These are phyloP conservation scores for Heliconius melpomene DNA, from an alignment of 1,140 invertebrate species.

Conservation along the genomic window DNA sequence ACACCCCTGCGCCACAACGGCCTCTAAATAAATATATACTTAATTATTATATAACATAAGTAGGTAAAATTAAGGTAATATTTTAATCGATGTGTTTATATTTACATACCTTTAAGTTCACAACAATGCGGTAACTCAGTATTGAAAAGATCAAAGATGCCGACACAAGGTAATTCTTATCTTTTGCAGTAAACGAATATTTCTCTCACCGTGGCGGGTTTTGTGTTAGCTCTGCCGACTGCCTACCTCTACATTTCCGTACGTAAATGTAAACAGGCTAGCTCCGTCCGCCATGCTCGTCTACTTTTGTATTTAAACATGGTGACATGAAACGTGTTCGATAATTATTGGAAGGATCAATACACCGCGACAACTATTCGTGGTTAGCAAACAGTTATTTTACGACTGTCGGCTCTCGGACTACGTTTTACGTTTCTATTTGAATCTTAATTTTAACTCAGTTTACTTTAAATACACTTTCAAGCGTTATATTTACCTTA, in stretches of 20 bases:
- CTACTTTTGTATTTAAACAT: conserved; percentile 75
- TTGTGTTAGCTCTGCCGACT: conserved; percentile 74
- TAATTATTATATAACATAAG: too few species aligned
- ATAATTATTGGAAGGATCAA: conserved; percentile 81
- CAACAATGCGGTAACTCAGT: neutral
- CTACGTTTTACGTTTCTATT: conserved; percentile 71
- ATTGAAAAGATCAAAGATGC: conserved; percentile 3
- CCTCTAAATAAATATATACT: too few species aligned
- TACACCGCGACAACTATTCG: conserved; percentile 74
- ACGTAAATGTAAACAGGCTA: conserved; percentile 69
- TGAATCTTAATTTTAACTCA: conserved; percentile 72
- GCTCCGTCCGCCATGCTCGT: conserved; percentile 62
- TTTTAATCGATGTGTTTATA: neutral
- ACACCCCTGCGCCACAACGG: too few species aligned
- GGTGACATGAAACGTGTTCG: conserved; percentile 79
- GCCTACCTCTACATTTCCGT: conserved; percentile 68
- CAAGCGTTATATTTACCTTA: conserved; percentile 46
- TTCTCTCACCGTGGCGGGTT: conserved; percentile 56
- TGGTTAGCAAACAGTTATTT: conserved; percentile 72
- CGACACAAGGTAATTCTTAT: conserved; percentile 30
- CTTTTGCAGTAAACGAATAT: conserved; percentile 41
- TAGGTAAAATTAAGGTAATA: neutral
- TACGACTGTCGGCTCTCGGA: conserved; percentile 62
- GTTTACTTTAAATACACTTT: conserved; percentile 64
- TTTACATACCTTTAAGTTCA: neutral